Conservation (phyloP, 2,113 vertebrate species). For the Procavia capensis region DNA sequence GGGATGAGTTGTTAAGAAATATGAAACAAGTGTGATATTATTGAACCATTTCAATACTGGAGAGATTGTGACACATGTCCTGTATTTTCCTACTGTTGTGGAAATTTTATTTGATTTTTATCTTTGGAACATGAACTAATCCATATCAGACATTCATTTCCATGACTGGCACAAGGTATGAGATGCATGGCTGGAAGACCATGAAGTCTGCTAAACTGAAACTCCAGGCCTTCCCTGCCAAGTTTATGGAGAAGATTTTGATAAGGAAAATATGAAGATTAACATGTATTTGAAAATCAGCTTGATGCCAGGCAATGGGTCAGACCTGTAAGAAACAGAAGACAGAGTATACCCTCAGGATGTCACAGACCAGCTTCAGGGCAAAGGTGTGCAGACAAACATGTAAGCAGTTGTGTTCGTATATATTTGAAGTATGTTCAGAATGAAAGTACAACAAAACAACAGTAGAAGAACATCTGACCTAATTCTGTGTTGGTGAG, state of each 20-base stretch:
- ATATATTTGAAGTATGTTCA: not conserved
- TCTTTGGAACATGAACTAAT: constrained; percentile 47
- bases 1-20: constrained; percentile 70
- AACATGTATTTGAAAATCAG: not conserved
- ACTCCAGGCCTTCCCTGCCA: not conserved
- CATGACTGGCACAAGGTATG: not conserved
- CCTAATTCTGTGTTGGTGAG: not conserved
- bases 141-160: not conserved
- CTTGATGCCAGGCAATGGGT: not conserved
- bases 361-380: not conserved
- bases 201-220: not conserved
- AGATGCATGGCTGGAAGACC: not conserved
- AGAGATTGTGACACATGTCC: constrained; percentile 61
- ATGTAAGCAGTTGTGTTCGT: not conserved
- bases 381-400: not conserved
- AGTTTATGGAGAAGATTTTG: not conserved
- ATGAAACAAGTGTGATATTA: constrained; percentile 72
- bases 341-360: not conserved
- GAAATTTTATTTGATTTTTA: constrained; percentile 71
- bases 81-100: constrained; percentile 21
- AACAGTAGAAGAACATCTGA: not conserved
- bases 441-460: not conserved
- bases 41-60: constrained; percentile 62
- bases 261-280: not conserved
- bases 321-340: not conserved